Evolutionary conservation across 2,113 vertebrate genomes (phyloP), one percentile per base, ranked within the genome.

Genomic region (Macquaria ambigua): DNA sequence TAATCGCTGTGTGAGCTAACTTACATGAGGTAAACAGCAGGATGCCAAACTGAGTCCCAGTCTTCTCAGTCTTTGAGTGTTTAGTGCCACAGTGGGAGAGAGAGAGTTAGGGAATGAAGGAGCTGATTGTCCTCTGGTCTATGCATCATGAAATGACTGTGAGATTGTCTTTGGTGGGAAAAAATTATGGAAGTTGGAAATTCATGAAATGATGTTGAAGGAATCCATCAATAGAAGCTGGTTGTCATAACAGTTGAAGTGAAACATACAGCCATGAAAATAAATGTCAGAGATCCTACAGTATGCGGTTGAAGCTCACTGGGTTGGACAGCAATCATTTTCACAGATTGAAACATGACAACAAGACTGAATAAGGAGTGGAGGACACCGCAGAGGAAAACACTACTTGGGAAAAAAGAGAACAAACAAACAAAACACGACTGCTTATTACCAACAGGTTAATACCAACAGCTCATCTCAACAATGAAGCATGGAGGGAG

Each of bases 11-110:
- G n/a, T 71, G 83, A 77, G 69, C 62, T 15, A 50, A 56, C 20
- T 55, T 14, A 34, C 18, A 56, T 62, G 23, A 74, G 64, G 28
- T 71, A 53, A 61, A 81, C 81, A 77, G 72, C 77, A 74, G 41
- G 64, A 75, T 10, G 68, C 55, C 53, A 43, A 78, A 78, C 73
- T 28, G 78, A 21, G 63, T 71, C 77, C 81, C 52, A 58, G 43
- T 74, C 76, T 21, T 46, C 77, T 82, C 72, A 39, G 37, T 74
- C n/a, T 31, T 61, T 62, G 25, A 55, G 63, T 55, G 25, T 56
- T 67, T 34, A 52, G 59, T 53, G 34, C 7, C n/a, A 56, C n/a
- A 68, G 9, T 68, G 34, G 78, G 34, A 43, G 20, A 39, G 46
- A 53, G 28, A 34, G 9, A 9, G 41, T 66, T 28, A 41, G 3